These are phyloP conservation scores for Myotis lucifugus DNA, from an alignment of 2,113 vertebrate genomes.

Conservation along the genomic window DNA sequence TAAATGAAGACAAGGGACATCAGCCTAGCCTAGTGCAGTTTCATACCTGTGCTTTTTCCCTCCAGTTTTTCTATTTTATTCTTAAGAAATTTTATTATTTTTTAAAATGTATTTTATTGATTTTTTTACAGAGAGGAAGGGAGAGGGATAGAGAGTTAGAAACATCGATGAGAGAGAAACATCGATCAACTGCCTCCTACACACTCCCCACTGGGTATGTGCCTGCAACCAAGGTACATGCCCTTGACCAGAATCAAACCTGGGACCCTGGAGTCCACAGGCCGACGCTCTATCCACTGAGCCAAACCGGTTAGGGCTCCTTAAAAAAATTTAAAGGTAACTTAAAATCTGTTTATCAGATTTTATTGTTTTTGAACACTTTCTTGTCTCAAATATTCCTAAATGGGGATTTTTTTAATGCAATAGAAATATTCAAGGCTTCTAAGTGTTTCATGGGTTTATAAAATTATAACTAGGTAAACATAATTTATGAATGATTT, in stretches of 20 bases:
- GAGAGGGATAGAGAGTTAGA: no score
- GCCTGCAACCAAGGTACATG: no score
- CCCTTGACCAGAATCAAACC: no score
- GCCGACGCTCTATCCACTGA: no score
- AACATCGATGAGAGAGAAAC: no score
- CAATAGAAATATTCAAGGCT: neutral
- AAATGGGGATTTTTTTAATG: neutral
- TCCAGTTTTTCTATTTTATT: slow-evolving; percentile 20
- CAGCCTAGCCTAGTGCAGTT: neutral
- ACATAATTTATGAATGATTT: neutral
- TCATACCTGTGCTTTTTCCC: neutral
- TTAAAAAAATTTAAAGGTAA: neutral
- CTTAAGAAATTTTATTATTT: neutral
- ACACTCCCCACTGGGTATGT: no score
- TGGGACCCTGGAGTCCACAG: no score
- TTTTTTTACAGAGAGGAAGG: no score
- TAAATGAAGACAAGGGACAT: neutral
- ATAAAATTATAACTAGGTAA: slow-evolving; percentile 11
- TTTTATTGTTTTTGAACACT: neutral
- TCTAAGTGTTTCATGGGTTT: neutral
- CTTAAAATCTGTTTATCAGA: neutral
- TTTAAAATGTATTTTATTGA: no score
- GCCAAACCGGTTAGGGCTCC: neutral
- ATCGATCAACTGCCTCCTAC: no score
- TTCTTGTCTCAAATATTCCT: neutral